Percentiles rank a stretch among this genome's conserved stretches.
phyloP scores from a whole-genome alignment of 2,797 vertebrate genomes.

The Channa striata region DNA sequence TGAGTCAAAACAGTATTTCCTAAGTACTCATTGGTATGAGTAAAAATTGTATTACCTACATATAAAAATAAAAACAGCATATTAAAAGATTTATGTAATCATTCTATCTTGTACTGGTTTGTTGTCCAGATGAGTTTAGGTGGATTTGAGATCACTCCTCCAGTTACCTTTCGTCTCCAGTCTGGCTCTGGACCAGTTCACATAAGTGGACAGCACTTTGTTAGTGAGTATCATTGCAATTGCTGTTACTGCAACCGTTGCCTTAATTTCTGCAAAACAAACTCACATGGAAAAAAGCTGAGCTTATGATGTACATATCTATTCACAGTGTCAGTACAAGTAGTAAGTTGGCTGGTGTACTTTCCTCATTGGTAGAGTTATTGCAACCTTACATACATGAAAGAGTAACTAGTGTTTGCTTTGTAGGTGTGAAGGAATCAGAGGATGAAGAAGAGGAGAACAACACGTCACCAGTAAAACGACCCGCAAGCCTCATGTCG shows the following conservation, averaged over 20 bases:
- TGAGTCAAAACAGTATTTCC: conserved; percentile 65
- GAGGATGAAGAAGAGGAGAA: conserved; percentile 86
- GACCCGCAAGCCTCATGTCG: conserved; percentile 71
- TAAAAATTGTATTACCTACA: too few species aligned
- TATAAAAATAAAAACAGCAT: too few species aligned
- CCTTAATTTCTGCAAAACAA: background rate
- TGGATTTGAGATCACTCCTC: conserved; percentile 88
- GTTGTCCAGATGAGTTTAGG: conserved; percentile 82
- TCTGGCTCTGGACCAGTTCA: conserved; percentile 86
- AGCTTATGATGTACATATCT: background rate
- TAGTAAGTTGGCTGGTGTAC: background rate
- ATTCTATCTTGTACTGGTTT: background rate
- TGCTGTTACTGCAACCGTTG: background rate
- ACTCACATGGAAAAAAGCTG: background rate
- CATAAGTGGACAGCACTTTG: conserved; percentile 88
- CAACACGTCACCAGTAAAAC: conserved; percentile 85
- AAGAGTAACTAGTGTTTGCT: conserved; percentile 15
- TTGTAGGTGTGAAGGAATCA: conserved; percentile 79
- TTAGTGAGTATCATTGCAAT: conserved; percentile 80
- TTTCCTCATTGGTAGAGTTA: background rate
- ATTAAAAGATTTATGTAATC: background rate
- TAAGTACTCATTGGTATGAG: too few species aligned
- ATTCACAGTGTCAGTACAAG: background rate
- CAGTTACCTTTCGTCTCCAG: conserved; percentile 86
- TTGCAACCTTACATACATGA: background rate